These are phyloP conservation scores for Bradypodion ventrale DNA, from an alignment of 2,797 vertebrate genomes.

Conservation along the genomic window DNA sequence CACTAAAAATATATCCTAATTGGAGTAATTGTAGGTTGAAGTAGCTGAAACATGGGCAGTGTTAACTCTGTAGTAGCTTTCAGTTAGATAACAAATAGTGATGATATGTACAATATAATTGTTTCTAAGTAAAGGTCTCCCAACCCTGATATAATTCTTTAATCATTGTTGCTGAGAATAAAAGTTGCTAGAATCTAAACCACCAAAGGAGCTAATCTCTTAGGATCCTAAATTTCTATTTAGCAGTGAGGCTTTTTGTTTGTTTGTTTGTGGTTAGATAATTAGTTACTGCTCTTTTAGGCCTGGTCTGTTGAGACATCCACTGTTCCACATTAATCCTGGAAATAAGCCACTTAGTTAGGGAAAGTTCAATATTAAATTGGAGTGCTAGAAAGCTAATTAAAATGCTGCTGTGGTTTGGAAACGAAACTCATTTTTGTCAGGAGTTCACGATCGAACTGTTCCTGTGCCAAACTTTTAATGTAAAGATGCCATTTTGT, in stretches of 20 bases:
- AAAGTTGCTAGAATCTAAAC: accelerated
- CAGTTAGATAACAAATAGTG: neutral
- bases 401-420: neutral
- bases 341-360: neutral
- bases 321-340: neutral
- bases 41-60: neutral
- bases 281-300: neutral
- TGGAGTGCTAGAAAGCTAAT: neutral
- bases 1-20: neutral
- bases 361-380: neutral
- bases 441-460: neutral
- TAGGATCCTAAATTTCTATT: accelerated
- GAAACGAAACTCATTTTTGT: neutral
- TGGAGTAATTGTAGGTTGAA: neutral
- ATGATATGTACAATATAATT: neutral
- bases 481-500: neutral
- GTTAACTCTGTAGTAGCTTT: too few species aligned
- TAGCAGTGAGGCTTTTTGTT: neutral
- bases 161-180: neutral
- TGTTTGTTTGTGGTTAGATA: neutral
- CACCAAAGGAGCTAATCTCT: accelerated
- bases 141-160: neutral
- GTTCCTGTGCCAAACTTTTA: neutral
- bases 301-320: neutral
- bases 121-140: neutral